These are phyloP conservation scores for Ivindomyrus marchei DNA, from an alignment of 2,113 vertebrate species.

Conservation along the genomic window DNA sequence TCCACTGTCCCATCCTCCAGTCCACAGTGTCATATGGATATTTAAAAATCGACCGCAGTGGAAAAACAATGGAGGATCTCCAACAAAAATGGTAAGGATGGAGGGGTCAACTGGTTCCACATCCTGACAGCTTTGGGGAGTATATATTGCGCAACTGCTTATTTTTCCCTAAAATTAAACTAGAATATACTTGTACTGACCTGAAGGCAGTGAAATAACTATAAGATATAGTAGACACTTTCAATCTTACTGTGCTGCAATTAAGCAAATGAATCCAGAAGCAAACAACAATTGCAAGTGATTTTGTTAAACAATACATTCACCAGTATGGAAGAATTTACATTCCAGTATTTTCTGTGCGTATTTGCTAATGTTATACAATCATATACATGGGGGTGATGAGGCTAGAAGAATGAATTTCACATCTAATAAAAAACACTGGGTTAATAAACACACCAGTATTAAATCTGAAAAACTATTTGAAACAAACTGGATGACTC, in stretches of 20 bases:
- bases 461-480: not conserved
- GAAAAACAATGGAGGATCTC: not conserved
- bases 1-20: not conserved
- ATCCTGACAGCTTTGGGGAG: not conserved
- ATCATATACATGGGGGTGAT: not conserved
- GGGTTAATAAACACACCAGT: not conserved
- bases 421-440: not conserved
- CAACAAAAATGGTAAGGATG: not conserved
- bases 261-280: not conserved
- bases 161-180: not conserved
- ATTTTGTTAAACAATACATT: not conserved
- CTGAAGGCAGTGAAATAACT: not conserved
- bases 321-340: not conserved
- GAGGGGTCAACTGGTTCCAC: not conserved
- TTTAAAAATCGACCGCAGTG: not conserved
- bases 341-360: not conserved
- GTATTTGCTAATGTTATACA: not conserved
- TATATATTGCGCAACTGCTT: not conserved
- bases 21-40: not conserved
- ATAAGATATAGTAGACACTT: not conserved
- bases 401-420: constrained; percentile 7
- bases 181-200: not conserved
- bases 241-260: not conserved
- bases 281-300: not conserved
- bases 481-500: not conserved